phyloP scores from a whole-genome alignment of 1,140 invertebrate genomes.

The Halotydeus destructor region DNA sequence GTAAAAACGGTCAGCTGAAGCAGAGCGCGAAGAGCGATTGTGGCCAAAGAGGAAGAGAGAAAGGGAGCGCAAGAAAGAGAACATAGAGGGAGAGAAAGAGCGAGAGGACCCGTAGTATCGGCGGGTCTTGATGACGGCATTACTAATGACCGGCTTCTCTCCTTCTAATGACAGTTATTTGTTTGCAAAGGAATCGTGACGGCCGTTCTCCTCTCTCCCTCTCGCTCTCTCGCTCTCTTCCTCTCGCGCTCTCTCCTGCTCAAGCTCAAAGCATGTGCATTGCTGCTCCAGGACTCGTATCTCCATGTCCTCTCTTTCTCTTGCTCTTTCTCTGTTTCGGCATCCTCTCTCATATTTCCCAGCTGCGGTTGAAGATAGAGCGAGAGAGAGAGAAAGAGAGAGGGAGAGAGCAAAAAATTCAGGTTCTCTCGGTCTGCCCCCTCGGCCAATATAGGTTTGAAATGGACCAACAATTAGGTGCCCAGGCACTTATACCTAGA shows the following conservation, averaged over 20 bases:
- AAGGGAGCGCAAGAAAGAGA: no score
- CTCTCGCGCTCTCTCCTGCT: no score
- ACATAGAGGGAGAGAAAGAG: no score
- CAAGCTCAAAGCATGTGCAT: no score
- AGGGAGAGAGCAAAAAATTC: background rate
- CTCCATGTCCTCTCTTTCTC: background rate
- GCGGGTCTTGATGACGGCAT: slow-evolving; percentile 4
- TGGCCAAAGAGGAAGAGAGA: no score
- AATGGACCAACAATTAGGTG: no score
- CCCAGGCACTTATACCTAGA: no score
- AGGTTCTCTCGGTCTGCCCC: no score
- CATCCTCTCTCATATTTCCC: background rate
- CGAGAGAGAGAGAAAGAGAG: background rate
- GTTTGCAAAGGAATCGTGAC: slow-evolving; percentile 9
- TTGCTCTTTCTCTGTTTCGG: background rate
- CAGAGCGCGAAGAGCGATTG: no score
- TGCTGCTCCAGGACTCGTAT: background rate
- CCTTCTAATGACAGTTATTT: slow-evolving; percentile 8
- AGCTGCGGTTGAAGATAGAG: background rate
- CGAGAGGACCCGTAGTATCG: no score
- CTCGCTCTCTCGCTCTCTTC: background rate
- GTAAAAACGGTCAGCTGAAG: no score
- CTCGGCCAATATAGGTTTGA: no score
- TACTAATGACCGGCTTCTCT: slow-evolving; percentile 5
- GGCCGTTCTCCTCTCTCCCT: background rate